Percentiles rank a stretch among this genome's conserved stretches.
These are phyloP conservation scores for Struthidea cinerea DNA, from an alignment of 2,113 vertebrate species.

Conservation along the genomic window DNA sequence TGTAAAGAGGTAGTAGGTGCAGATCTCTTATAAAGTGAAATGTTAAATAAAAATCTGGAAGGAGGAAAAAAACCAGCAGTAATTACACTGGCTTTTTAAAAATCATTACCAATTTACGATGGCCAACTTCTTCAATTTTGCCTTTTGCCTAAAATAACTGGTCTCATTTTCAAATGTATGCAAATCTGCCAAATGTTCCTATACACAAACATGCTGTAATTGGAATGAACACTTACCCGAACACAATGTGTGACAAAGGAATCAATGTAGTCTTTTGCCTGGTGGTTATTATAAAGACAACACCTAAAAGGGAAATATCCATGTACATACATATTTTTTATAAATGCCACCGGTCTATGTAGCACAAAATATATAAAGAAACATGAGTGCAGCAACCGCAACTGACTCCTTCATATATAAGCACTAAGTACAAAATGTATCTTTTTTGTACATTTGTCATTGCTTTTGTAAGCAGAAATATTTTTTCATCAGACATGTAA, in stretches of 20 bases:
- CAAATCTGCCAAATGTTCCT: background rate
- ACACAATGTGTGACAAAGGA: slow-evolving; percentile 97
- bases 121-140: background rate
- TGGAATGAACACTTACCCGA: slow-evolving; percentile 76
- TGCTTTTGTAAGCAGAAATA: background rate
- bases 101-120: background rate
- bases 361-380: background rate
- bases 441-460: background rate
- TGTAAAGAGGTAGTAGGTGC: background rate
- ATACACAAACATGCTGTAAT: background rate
- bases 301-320: slow-evolving; percentile 76
- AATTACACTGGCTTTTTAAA: background rate
- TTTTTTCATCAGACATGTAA: background rate
- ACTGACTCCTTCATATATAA: background rate
- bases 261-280: slow-evolving; percentile 98
- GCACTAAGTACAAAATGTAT: background rate
- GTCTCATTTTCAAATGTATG: background rate
- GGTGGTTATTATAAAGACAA: slow-evolving; percentile 96
- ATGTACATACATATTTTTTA: background rate
- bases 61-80: background rate
- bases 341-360: background rate
- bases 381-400: background rate
- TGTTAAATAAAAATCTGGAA: background rate
- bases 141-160: background rate
- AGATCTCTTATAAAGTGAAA: background rate